A percentile compares a stretch with the other conserved stretches of the same genome.
Evolutionary conservation across 2,113 vertebrate genomes (phyloP).

Genomic region (Ctenomys sociabilis): DNA sequence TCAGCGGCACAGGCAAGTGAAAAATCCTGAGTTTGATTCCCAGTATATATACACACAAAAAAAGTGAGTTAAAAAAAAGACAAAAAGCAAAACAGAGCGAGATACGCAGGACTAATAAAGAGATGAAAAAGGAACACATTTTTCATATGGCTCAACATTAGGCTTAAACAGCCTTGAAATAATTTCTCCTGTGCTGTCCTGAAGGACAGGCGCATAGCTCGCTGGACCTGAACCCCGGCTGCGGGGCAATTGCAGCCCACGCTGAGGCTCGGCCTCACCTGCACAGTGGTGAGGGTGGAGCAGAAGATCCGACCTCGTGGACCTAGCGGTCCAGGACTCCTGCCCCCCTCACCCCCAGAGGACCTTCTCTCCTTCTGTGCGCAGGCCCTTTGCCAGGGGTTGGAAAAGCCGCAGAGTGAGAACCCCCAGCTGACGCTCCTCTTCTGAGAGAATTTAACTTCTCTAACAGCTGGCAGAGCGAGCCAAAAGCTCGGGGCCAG

Average conservation of each 20-base stretch:
- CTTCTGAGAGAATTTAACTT: not conserved
- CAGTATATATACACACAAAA: not conserved
- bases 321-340: not conserved
- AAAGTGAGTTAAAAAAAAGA: too few species aligned
- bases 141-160: not conserved
- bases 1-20: too few species aligned
- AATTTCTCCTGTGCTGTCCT: not conserved
- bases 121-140: not conserved
- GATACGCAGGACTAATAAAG: not conserved
- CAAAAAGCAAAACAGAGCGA: too few species aligned
- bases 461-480: not conserved
- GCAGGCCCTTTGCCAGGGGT: not conserved
- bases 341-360: not conserved
- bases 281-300: not conserved
- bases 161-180: not conserved
- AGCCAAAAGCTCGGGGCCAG: not conserved
- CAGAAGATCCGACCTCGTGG: too few species aligned
- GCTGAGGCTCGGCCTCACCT: not conserved
- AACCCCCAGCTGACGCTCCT: not conserved
- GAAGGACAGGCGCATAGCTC: not conserved
- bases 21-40: too few species aligned
- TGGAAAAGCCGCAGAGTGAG: not conserved
- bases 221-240: not conserved
- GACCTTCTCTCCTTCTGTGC: not conserved
- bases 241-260: not conserved